phyloP scores from a whole-genome alignment of 2,888 invertebrate species.

The Polylopha cassiicola region DNA sequence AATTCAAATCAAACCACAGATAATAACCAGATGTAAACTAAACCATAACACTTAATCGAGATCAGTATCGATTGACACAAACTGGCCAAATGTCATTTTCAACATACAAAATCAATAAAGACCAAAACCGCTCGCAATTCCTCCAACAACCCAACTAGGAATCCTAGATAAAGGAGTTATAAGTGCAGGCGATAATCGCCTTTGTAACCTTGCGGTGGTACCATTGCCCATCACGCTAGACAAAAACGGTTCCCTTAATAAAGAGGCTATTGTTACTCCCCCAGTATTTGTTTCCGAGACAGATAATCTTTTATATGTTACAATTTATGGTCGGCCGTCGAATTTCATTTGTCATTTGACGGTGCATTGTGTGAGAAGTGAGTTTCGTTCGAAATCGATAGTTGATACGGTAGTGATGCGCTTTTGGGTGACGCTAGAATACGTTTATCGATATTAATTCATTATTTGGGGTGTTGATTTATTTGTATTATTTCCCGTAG shows the following conservation, averaged over 20 bases:
- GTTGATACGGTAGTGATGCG: constrained; percentile 6
- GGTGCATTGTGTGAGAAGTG: constrained; percentile 9
- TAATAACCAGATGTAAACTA: constrained; percentile 17
- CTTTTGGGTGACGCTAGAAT: constrained; percentile 12
- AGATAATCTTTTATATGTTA: constrained; percentile 27
- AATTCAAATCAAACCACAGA: constrained; percentile 11
- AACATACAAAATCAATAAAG: neutral
- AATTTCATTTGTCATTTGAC: constrained; percentile 26
- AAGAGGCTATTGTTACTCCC: constrained; percentile 26
- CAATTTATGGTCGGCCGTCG: constrained; percentile 23
- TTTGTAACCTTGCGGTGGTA: constrained; percentile 8
- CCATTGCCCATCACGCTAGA: constrained; percentile 1
- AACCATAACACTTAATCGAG: constrained; percentile 9
- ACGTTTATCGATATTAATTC: too few relatives aligned
- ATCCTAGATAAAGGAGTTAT: neutral
- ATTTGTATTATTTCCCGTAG: too few relatives aligned
- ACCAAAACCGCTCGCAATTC: constrained; percentile 7
- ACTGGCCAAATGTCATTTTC: constrained; percentile 20
- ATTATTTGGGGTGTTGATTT: too few relatives aligned
- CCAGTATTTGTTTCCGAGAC: constrained; percentile 25
- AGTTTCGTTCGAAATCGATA: constrained; percentile 18
- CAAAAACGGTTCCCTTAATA: constrained; percentile 21
- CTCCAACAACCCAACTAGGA: constrained; percentile 1
- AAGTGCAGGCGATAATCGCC: constrained; percentile 6
- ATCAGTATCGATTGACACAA: constrained; percentile 17